Percentiles rank a stretch among this genome's conserved stretches.
Conservation (phyloP, 2,888 invertebrate species). For the Xanthia icteritia region DNA sequence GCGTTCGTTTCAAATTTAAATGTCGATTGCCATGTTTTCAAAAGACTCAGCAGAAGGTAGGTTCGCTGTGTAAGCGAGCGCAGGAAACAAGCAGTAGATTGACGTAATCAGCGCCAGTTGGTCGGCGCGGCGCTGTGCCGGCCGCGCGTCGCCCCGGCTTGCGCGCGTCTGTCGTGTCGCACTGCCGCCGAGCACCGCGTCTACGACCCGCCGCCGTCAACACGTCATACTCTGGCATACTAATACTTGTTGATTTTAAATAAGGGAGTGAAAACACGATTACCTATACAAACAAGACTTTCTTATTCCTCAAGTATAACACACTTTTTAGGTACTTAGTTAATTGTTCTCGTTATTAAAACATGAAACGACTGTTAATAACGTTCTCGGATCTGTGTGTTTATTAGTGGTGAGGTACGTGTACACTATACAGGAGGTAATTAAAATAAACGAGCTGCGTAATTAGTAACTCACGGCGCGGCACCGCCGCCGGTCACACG, state of each 20-base stretch:
- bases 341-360: conserved; percentile 2
- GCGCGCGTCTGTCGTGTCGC: neutral
- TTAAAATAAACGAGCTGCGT: conserved; percentile 22
- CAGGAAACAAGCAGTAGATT: neutral
- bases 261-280: neutral
- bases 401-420: neutral
- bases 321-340: too few relatives aligned
- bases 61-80: neutral
- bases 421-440: neutral
- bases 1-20: neutral
- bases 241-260: neutral
- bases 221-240: too few relatives aligned
- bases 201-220: too few relatives aligned
- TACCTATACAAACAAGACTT: neutral
- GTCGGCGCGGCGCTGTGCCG: neutral
- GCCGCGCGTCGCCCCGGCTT: too few relatives aligned
- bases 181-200: neutral
- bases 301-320: neutral
- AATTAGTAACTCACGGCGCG: too few relatives aligned
- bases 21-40: neutral
- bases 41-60: neutral
- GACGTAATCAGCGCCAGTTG: neutral
- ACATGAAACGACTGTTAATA: conserved; percentile 1
- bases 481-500: too few relatives aligned
- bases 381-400: conserved; percentile 7